Base-by-base conservation (phyloP, 2,113 vertebrate genomes). In the Bucco capensis region DNA sequence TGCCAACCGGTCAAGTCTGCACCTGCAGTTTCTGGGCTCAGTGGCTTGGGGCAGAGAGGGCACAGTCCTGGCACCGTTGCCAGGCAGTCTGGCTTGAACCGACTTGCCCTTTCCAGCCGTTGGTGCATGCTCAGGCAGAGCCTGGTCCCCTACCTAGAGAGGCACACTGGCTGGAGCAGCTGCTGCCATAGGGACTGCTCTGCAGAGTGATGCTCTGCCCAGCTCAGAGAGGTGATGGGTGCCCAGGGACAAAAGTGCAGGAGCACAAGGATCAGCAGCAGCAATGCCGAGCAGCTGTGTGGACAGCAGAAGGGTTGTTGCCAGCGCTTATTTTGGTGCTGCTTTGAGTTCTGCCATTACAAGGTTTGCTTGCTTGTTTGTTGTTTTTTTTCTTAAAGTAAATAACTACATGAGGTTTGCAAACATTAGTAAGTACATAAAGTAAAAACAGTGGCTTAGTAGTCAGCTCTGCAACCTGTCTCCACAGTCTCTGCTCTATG, bases 51-150 rank as follows among this genome's bases (percentile, higher is more conserved):
- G 19, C 3, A 1, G 38, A 37, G 31, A 22, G 30, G 42, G 14
- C 1, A 2, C 71, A 58, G 71, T 30, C 12, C 47, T 53, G 35
- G 27, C 1, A 6, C 65, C 2, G 2, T 44, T 67, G 67, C 84
- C 38, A 19, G 16, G 44, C 53, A 78, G 38, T 28, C 10, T 2
- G 1, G 57, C 44, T 64, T 33, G 62, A 80, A 14, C 30, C 44
- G 40, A 3, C 16, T 21, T 46, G 31, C 33, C 33, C 0, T 2
- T 53, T 40, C 33, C 31, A n/a, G 31, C 33, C 14, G 1, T 24
- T 0, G 0, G 60, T 7, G 8, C 0, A 0, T 50, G 69, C 22
- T 21, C 2, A 1, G 44, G 38, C 73, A 84, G 69, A 56, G 50
- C 50, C 82, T 2, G 7, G 10, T 25, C n/a, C 66, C 23, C 42